Evolutionary conservation across 2,113 vertebrate species (phyloP), one percentile per base, ranked within the genome.

Genomic region (Salminus brasiliensis): DNA sequence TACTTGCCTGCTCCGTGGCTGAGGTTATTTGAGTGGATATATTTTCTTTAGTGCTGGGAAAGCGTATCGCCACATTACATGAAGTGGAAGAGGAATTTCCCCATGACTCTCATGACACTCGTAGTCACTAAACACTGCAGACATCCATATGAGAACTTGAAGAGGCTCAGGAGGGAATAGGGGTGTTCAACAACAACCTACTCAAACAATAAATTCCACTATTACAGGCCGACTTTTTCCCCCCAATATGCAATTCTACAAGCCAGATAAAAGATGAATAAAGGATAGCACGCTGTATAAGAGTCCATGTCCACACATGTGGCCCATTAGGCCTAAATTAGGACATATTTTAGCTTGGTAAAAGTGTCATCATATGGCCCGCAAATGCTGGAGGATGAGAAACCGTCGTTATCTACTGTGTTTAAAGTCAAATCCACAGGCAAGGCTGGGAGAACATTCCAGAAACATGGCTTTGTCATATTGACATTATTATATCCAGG

Each of bases 341-440:
- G 52, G 52, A 23, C 57, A 81, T 76, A 71, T 52, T 59, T 81
- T 69, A 76, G 39, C 62, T 66, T n/a, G 30, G 41, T 57, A 69
- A 67, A 72, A 23, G 23, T 57, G 15, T 30, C 47, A 60, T 32
- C 65, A 78, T 57, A 60, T 47, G 43, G 59, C 75, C 27, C 57
- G 47, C 69, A 73, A 73, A 78, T n/a, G n/a, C n/a, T 78, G 4
- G 34, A 55, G 43, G 41, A 39, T 39, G 49, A 43, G 25, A 70
- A 71, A 72, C 60, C 66, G 70, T 73, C 59, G 67, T 45, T 57
- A 32, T 49, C 49, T n/a, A 27, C 49, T 34, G 57, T n/a, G 16
- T 25, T 65, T 80, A 68, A 77, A 60, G 55, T 73, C 70, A 43
- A 67, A 72, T 55, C 30, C 57, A 52, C 47, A 72, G 45, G 45